phyloP scores from a whole-genome alignment of 2,888 invertebrate genomes.

The Lithophane semibrunnea region DNA sequence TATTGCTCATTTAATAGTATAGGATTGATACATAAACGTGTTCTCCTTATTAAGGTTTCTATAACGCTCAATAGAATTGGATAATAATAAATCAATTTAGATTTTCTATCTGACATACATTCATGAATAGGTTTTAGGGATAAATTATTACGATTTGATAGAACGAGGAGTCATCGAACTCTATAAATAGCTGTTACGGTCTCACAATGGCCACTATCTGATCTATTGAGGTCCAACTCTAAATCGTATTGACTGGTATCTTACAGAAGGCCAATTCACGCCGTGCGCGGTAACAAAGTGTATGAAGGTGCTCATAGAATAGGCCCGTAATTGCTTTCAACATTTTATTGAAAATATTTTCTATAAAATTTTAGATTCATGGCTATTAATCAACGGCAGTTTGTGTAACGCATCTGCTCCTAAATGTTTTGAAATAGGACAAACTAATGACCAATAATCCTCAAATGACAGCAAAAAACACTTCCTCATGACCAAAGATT shows the following conservation, averaged over 20 bases:
- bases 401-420: neutral
- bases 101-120: slow-evolving; percentile 57
- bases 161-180: slow-evolving; percentile 79
- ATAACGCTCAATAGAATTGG: slow-evolving; percentile 52
- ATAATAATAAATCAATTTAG: slow-evolving; percentile 62
- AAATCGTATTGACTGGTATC: slow-evolving; percentile 74
- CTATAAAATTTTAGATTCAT: slow-evolving; percentile 41
- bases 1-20: too few relatives aligned
- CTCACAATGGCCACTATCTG: slow-evolving; percentile 80
- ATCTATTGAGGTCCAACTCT: slow-evolving; percentile 76
- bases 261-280: slow-evolving; percentile 78
- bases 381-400: slow-evolving; percentile 36
- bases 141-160: slow-evolving; percentile 72
- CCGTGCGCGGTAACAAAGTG: slow-evolving; percentile 64
- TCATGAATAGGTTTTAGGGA: slow-evolving; percentile 65
- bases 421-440: slow-evolving; percentile 12
- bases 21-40: slow-evolving; percentile 35
- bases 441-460: slow-evolving; percentile 26
- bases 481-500: slow-evolving; percentile 35
- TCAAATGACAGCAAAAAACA: slow-evolving; percentile 32
- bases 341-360: slow-evolving; percentile 46
- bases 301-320: slow-evolving; percentile 64
- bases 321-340: slow-evolving; percentile 67
- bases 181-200: slow-evolving; percentile 77
- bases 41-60: slow-evolving; percentile 38